Percentiles rank a stretch among this genome's conserved stretches.
These are phyloP conservation scores for Motacilla alba DNA, from an alignment of 2,113 vertebrate species.

Conservation along the genomic window DNA sequence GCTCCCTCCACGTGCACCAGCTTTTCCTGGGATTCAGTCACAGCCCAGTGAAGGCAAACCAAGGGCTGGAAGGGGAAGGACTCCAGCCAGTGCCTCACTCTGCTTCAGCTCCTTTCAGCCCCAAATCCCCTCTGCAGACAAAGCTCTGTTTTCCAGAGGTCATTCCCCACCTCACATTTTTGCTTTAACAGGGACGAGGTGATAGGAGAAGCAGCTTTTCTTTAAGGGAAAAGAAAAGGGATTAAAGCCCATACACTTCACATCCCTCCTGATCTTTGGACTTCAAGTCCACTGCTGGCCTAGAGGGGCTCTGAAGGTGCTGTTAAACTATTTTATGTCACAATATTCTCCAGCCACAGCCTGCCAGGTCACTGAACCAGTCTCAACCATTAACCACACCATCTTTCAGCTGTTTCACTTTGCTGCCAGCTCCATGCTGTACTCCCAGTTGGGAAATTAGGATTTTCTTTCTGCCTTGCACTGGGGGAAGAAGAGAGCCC, in stretches of 20 bases:
- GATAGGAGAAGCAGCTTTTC: background rate
- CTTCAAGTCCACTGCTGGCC: background rate
- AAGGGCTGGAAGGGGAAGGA: background rate
- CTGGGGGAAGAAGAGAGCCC: background rate
- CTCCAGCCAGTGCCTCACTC: background rate
- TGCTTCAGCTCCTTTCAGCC: background rate
- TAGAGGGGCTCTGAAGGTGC: background rate
- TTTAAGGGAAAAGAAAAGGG: background rate
- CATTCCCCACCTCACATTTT: background rate
- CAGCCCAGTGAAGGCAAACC: background rate
- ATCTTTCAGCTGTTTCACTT: background rate
- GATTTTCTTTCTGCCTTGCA: background rate
- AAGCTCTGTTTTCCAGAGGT: background rate
- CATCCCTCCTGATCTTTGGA: background rate
- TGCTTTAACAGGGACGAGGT: background rate
- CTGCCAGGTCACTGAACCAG: background rate
- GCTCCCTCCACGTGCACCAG: background rate
- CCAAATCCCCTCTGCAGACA: background rate
- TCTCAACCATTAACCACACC: background rate
- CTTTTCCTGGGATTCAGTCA: background rate
- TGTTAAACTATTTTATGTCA: background rate
- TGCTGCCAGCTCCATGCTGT: background rate
- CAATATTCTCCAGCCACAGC: background rate
- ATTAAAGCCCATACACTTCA: fast-evolving
- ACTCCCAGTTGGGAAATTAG: background rate